Percentiles rank a stretch among this genome's conserved stretches.
phyloP scores from a whole-genome alignment of 2,113 vertebrate species.

The Ailuropoda melanoleuca region DNA sequence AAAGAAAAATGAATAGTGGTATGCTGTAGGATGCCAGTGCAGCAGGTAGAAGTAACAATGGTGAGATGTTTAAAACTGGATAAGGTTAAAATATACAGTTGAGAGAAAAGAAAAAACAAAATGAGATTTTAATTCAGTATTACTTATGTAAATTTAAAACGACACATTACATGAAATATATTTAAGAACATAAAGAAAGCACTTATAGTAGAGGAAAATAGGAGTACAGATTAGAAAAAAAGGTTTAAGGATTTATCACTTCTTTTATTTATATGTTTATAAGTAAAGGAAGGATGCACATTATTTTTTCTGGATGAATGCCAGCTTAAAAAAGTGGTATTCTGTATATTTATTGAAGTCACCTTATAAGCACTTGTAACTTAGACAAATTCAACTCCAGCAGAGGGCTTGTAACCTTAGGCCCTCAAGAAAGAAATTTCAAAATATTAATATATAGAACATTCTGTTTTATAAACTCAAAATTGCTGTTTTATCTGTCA shows the following conservation, averaged over 20 bases:
- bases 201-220: background rate
- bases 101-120: background rate
- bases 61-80: background rate
- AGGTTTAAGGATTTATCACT: background rate
- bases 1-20: background rate
- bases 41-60: background rate
- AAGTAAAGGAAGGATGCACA: background rate
- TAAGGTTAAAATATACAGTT: background rate
- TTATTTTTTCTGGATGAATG: constrained; percentile 1
- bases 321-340: background rate
- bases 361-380: background rate
- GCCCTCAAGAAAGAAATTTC: background rate
- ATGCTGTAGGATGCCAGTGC: background rate
- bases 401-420: background rate
- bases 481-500: background rate
- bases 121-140: background rate
- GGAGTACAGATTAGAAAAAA: background rate
- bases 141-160: background rate
- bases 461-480: background rate
- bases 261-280: background rate
- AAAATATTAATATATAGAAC: background rate
- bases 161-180: background rate
- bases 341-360: constrained; percentile 1
- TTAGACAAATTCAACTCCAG: background rate
- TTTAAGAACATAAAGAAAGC: background rate